Conservation (phyloP, 2,797 vertebrate species). For the Cyclopterus lumpus region DNA sequence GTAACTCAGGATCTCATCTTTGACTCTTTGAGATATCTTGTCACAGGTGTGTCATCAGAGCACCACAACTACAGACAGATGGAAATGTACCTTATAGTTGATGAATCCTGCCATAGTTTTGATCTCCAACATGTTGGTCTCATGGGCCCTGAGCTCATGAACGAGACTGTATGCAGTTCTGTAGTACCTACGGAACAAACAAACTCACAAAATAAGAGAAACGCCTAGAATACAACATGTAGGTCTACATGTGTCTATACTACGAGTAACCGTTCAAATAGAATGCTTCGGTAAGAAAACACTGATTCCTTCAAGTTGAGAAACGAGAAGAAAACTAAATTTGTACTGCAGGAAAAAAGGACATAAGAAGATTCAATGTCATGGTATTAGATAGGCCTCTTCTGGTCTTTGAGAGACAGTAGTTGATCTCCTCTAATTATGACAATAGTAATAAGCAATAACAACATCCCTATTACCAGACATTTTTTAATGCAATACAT, state of each 20-base stretch:
- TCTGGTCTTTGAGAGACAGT: background rate
- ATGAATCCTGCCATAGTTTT: slow-evolving; percentile 99
- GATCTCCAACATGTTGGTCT: slow-evolving; percentile 98
- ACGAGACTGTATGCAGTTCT: slow-evolving; percentile 94
- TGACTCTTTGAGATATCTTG: background rate
- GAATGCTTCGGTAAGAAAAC: background rate
- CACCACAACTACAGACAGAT: background rate
- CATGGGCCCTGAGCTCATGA: slow-evolving; percentile 95
- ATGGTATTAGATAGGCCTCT: too few relatives aligned
- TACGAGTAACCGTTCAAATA: background rate
- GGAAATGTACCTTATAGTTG: slow-evolving; percentile 92
- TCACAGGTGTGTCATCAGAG: background rate
- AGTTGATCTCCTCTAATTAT: background rate
- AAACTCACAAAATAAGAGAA: background rate
- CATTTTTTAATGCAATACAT: too few relatives aligned
- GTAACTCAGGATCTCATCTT: background rate
- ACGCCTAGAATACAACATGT: background rate
- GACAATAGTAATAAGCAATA: too few relatives aligned
- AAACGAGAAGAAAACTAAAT: too few relatives aligned
- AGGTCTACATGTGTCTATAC: background rate
- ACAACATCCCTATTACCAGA: too few relatives aligned
- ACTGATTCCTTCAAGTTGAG: too few relatives aligned
- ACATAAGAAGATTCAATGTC: too few relatives aligned
- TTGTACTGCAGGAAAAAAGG: too few relatives aligned
- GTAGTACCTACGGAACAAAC: slow-evolving; percentile 87